These are phyloP conservation scores for Bemisia tabaci DNA, from an alignment of 1,140 invertebrate species.

Conservation along the genomic window DNA sequence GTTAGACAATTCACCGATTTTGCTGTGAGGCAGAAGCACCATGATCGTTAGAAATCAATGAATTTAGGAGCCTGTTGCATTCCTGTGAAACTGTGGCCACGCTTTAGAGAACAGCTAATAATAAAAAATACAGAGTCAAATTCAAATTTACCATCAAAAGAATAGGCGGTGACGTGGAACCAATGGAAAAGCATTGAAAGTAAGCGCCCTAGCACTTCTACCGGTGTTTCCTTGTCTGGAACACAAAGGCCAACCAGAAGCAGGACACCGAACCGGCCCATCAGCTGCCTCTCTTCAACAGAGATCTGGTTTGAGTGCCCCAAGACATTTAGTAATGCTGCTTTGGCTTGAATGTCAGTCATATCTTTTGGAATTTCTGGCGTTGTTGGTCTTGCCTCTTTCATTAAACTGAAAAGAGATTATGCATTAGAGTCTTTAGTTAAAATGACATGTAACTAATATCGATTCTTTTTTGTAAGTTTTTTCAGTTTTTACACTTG, in stretches of 20 bases:
- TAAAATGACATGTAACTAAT: not conserved
- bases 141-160: slow-evolving; percentile 92
- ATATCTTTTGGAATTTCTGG: slow-evolving; percentile 30
- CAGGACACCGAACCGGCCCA: slow-evolving; percentile 95
- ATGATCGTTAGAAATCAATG: too few relatives aligned
- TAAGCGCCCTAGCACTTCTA: slow-evolving; percentile 78
- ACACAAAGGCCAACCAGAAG: slow-evolving; percentile 86
- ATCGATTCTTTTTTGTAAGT: not conserved
- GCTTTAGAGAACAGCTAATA: too few relatives aligned
- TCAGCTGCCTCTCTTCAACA: slow-evolving; percentile 67
- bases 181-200: slow-evolving; percentile 96
- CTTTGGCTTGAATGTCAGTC: slow-evolving; percentile 30
- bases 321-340: slow-evolving; percentile 30
- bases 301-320: slow-evolving; percentile 33
- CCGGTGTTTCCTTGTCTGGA: slow-evolving; percentile 66
- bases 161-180: slow-evolving; percentile 95
- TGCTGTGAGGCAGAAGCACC: too few relatives aligned
- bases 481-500: not conserved
- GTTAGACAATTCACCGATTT: too few relatives aligned
- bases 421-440: slow-evolving; percentile 4
- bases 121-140: too few relatives aligned
- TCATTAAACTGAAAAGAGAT: slow-evolving; percentile 47
- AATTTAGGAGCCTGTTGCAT: too few relatives aligned
- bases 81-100: too few relatives aligned
- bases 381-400: slow-evolving; percentile 54